Percentiles rank a stretch among this genome's conserved stretches.
Evolutionary conservation across 2,113 vertebrate species (phyloP).

Genomic region (Dasyprocta punctata): DNA sequence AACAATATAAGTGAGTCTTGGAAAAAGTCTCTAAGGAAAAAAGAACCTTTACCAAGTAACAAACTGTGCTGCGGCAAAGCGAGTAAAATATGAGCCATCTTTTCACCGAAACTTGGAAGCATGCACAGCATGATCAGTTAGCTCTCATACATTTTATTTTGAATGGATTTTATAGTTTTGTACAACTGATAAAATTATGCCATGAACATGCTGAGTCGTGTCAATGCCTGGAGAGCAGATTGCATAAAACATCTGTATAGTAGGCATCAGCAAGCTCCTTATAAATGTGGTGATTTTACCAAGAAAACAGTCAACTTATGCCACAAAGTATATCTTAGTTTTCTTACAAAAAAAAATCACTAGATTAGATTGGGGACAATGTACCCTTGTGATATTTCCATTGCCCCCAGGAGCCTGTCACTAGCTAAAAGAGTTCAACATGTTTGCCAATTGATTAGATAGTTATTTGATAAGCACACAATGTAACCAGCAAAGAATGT

Average conservation of each 20-base stretch:
- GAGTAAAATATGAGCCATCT: constrained; percentile 86
- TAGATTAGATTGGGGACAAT: constrained; percentile 82
- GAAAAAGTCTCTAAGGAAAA: constrained; percentile 88
- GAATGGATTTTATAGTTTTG: constrained; percentile 87
- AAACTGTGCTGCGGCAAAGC: constrained; percentile 89
- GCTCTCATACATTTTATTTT: constrained; percentile 82
- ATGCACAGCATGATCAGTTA: constrained; percentile 79
- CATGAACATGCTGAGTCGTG: constrained; percentile 75
- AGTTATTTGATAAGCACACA: constrained; percentile 82
- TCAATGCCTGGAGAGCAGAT: constrained; percentile 82
- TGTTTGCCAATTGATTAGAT: constrained; percentile 81
- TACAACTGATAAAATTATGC: constrained; percentile 83
- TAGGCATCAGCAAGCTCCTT: constrained; percentile 79
- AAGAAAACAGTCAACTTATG: constrained; percentile 75
- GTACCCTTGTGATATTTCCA: constrained; percentile 74
- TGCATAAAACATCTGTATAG: constrained; percentile 74
- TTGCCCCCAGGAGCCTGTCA: constrained; percentile 80
- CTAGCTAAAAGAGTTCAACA: constrained; percentile 82
- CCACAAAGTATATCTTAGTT: constrained; percentile 81
- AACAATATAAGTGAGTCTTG: constrained; percentile 86
- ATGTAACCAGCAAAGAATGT: constrained; percentile 78
- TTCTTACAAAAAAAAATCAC: constrained; percentile 67
- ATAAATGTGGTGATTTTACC: constrained; percentile 76
- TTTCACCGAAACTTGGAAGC: constrained; percentile 72
- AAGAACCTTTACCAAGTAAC: constrained; percentile 84